A percentile compares a stretch with the other conserved stretches of the same genome.
phyloP scores from a whole-genome alignment of 2,797 vertebrate genomes.

The Crocidura indochinensis region DNA sequence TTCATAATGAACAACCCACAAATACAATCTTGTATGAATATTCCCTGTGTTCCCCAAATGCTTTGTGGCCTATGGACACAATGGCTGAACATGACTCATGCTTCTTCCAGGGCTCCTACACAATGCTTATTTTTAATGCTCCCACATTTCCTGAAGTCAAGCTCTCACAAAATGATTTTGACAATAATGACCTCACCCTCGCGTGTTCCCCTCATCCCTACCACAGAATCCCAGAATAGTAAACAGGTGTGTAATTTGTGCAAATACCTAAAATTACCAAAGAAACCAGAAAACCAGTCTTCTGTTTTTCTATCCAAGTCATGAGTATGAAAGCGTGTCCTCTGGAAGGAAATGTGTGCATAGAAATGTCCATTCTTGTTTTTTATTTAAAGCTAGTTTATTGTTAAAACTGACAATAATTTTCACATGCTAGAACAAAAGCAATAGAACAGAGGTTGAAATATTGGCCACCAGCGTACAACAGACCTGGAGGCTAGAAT shows the following conservation, averaged over 20 bases:
- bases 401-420: slow-evolving; percentile 19
- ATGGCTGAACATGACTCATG: slow-evolving; percentile 78
- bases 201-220: slow-evolving; percentile 18
- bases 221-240: slow-evolving; percentile 79
- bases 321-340: neutral
- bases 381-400: slow-evolving; percentile 65
- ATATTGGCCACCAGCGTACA: neutral
- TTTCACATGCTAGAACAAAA: neutral
- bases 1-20: slow-evolving; percentile 74
- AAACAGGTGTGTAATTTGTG: slow-evolving; percentile 78
- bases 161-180: slow-evolving; percentile 82
- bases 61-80: slow-evolving; percentile 80
- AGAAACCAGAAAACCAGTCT: slow-evolving; percentile 53
- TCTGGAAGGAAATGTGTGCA: slow-evolving; percentile 39
- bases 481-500: neutral
- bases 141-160: slow-evolving; percentile 79
- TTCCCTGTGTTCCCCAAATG: slow-evolving; percentile 75
- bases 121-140: slow-evolving; percentile 83
- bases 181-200: slow-evolving; percentile 74
- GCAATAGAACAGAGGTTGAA: neutral
- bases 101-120: slow-evolving; percentile 78
- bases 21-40: slow-evolving; percentile 72
- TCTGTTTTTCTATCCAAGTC: slow-evolving; percentile 75
- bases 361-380: neutral
- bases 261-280: slow-evolving; percentile 68